Evolutionary conservation across 2,888 invertebrate species (phyloP), one percentile per base, ranked within the genome.

Genomic region (Cybosia mesomella): DNA sequence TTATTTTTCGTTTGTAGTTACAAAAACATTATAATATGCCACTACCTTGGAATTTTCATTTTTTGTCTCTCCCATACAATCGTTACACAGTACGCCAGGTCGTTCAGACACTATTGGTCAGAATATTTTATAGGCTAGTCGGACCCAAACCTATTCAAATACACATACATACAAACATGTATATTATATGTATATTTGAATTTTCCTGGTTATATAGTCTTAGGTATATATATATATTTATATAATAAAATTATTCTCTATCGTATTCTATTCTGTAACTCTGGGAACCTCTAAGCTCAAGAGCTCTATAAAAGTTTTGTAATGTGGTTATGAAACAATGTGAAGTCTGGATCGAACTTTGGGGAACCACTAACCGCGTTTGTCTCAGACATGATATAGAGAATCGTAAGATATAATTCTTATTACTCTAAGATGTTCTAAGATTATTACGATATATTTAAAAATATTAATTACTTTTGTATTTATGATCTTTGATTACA

Each of bases 291-390:
- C 68, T 64, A 76, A 79, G 76, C 72, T 77, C 66, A 55, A 70
- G 74, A 78, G 80, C 78, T 73, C 72, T 80, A 78, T 79, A 83
- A 83, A 87, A 87, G 79, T 85, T 87, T 79, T 75, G 74, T 83
- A 84, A 84, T 79, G 80, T 79, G 83, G 76, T 83, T 80, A 73
- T 84, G 83, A 86, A 87, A 84, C 85, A 83, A 43, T 85, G 81
- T 84, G 81, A 79, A 71, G 65, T 60, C 76, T 72, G 74, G 59
- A 67, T 71, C 64, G 62, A 82, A 83, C 75, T 83, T 83, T 67
- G 69, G 67, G 36, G 57, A 77, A 81, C 74, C 78, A 81, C 71
- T 67, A 58, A 79, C 79, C 82, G 73, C 76, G 74, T 73, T 79
- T 81, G 81, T 55, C 60, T 72, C 68, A 68, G 77, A 81, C 83